Evolutionary conservation across 2,888 invertebrate species (phyloP).

Genomic region (Incurvaria masculella): DNA sequence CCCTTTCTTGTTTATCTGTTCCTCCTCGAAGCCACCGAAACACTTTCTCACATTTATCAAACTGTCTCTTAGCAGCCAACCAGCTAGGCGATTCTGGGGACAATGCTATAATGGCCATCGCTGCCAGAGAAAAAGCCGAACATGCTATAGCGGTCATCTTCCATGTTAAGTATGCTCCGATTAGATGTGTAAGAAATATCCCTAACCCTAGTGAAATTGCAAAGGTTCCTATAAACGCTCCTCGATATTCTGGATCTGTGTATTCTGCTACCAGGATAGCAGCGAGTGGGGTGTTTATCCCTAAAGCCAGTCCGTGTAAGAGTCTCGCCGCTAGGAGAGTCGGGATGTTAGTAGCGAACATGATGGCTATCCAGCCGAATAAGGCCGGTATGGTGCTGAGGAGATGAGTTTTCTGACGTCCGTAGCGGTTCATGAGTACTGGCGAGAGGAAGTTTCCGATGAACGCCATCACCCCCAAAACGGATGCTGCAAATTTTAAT

Average conservation of each 20-base stretch:
- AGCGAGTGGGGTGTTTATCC: constrained; percentile 35
- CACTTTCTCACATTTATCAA: constrained; percentile 40
- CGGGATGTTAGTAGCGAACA: not conserved
- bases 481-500: not conserved
- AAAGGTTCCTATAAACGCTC: constrained; percentile 52
- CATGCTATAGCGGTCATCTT: constrained; percentile 37
- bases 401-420: constrained; percentile 34
- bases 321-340: constrained; percentile 10
- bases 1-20: constrained; percentile 28
- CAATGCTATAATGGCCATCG: constrained; percentile 20
- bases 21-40: constrained; percentile 49
- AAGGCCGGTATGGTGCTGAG: constrained; percentile 20
- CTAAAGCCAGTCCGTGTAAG: constrained; percentile 36
- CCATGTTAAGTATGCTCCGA: constrained; percentile 53
- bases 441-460: not conserved
- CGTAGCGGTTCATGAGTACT: constrained; percentile 33
- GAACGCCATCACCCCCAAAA: not conserved
- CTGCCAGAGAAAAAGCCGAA: constrained; percentile 29
- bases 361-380: constrained; percentile 16
- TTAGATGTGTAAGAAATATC: constrained; percentile 48
- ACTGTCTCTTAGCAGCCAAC: constrained; percentile 45
- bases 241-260: constrained; percentile 50
- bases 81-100: constrained; percentile 58
- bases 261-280: constrained; percentile 47
- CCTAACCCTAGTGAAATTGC: constrained; percentile 52